Base-by-base conservation (phyloP, 2,113 vertebrate species). In the Boleophthalmus pectinirostris region DNA sequence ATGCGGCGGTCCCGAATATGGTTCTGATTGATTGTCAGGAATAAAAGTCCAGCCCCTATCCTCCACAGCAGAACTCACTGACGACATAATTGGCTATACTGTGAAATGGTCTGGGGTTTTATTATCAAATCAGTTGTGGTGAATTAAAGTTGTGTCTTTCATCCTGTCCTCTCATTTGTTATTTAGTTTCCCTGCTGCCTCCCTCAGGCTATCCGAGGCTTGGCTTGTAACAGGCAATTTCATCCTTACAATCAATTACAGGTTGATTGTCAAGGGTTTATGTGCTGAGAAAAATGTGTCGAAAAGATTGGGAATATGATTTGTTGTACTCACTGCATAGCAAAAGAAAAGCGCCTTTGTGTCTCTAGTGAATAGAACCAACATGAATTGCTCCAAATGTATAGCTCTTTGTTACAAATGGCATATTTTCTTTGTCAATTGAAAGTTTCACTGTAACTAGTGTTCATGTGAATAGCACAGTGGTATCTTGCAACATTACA, bases 51-150 rank as follows among this genome's bases (percentile, higher is more conserved):
- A 74, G 70, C 82, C 74, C 74, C 24, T 47, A 73, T 70, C 82
- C 73, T 69, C 65, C 51, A 29, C 47, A 66, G 87, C 85, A 57
- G 74, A 88, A 78, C 79, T 81, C 68, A 69, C 78, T 81, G 73
- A 90, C 70, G 68, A 80, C 70, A 69, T 87, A 89, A 92, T 92
- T 89, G 77, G 77, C 77, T 75, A 60, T 69, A 73, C 82, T 90
- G 85, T 92, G 91, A 92, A 93, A 92, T 90, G 74, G 83, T 84
- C 80, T 84, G 24, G 23, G 84, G 84, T 89, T 92, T 89, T 85
- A 91, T 93, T 90, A 90, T 91, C 88, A 89, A 90, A 92, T 92
- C 83, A 90, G 90, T 82, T 87, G 80, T 83, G 89, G 84, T 86
- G 84, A 92, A 93, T 92, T 87, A 89, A 90, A 89, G 86, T 54